phyloP scores from a whole-genome alignment of 2,113 vertebrate genomes.

The Oenanthe oenanthe region DNA sequence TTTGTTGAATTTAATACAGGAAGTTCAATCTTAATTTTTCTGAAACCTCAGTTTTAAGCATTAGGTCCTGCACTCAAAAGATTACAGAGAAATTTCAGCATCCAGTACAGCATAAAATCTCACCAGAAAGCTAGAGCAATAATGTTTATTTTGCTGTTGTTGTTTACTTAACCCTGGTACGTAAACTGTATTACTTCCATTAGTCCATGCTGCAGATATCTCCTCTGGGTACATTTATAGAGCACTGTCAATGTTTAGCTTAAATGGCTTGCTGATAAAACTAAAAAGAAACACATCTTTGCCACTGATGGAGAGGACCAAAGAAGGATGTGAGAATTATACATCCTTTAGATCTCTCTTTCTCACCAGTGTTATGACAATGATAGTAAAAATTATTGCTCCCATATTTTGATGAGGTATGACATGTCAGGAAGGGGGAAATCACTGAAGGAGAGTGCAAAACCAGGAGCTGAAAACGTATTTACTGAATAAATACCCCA shows the following conservation, averaged over 20 bases:
- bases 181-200: not conserved
- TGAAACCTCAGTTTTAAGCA: not conserved
- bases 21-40: not conserved
- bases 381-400: not conserved
- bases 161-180: not conserved
- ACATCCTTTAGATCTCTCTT: not conserved
- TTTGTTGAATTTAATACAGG: not conserved
- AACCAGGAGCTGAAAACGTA: not conserved
- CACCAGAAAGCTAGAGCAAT: not conserved
- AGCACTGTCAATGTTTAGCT: not conserved
- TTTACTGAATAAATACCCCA: not conserved
- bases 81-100: not conserved
- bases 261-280: not conserved
- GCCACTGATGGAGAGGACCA: not conserved
- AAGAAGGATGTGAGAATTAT: not conserved
- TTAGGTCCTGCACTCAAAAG: not conserved
- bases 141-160: not conserved
- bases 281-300: not conserved
- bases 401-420: not conserved
- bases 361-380: not conserved
- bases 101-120: not conserved
- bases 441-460: not conserved
- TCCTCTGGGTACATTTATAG: not conserved
- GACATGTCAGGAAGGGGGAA: not conserved
- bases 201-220: not conserved